Evolutionary conservation across 35 echinoderm and acorn worm genomes (phyloP).

Genomic region (Amphiura filiformis): DNA sequence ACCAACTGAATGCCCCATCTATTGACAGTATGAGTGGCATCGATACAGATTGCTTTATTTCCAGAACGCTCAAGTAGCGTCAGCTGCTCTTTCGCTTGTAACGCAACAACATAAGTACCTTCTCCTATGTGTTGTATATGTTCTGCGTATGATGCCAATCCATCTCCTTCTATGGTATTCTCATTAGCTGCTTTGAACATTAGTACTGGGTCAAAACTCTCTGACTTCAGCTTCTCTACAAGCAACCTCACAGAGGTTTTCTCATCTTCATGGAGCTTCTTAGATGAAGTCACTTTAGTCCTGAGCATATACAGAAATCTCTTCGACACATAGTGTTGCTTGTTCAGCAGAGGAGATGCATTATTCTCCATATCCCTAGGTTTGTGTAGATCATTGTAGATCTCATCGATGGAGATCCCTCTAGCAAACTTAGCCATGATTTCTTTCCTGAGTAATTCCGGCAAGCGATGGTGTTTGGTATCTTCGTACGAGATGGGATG

Average conservation of each 20-base stretch:
- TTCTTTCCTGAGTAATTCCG: not conserved
- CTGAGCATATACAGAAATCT: not conserved
- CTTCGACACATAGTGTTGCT: not conserved
- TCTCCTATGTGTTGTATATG: not conserved
- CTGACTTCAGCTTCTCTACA: not conserved
- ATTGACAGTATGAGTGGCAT: not conserved
- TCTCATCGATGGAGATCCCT: not conserved
- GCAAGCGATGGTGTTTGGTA: not conserved
- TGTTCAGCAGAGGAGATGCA: not conserved
- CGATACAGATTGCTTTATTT: not conserved
- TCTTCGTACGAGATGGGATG: not conserved
- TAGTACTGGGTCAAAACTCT: not conserved
- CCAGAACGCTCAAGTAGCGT: not conserved
- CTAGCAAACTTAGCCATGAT: not conserved
- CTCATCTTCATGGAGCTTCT: not conserved
- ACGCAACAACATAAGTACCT: not conserved
- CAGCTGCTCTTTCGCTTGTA: not conserved
- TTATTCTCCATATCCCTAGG: not conserved
- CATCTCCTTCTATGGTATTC: not conserved
- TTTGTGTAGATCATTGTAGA: not conserved
- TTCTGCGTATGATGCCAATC: not conserved
- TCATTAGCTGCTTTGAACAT: constrained; percentile 1
- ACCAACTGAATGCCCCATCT: not conserved
- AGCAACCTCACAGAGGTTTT: not conserved
- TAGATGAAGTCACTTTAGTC: not conserved